Conservation (phyloP, 2,797 vertebrate species). For the Lepilemur ruficaudatus region DNA sequence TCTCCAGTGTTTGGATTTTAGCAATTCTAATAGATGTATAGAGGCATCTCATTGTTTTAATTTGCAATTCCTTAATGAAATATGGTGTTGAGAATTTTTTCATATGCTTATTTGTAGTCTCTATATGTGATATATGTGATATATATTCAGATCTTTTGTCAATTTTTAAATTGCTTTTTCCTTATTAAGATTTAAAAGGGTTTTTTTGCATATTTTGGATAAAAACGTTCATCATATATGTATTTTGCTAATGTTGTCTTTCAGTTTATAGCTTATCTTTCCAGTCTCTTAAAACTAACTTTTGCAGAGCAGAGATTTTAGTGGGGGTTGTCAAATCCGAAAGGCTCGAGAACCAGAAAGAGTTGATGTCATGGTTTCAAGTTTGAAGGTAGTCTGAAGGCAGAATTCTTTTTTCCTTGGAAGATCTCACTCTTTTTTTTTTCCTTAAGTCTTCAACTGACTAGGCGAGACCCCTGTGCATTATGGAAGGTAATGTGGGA, state of each 20-base stretch:
- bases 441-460: background rate
- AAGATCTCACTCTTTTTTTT: background rate
- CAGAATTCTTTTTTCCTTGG: background rate
- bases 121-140: background rate
- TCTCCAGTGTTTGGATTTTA: background rate
- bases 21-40: background rate
- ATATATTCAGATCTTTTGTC: background rate
- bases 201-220: background rate
- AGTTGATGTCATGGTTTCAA: no score
- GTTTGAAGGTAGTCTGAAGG: background rate
- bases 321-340: background rate
- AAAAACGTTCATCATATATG: background rate
- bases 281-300: background rate
- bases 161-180: background rate
- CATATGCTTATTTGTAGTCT: background rate
- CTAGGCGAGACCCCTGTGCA: background rate
- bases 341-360: background rate
- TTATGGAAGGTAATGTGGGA: background rate
- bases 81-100: background rate
- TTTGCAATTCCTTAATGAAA: background rate
- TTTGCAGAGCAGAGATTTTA: background rate
- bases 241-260: background rate
- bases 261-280: background rate
- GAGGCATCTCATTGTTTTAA: background rate
- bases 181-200: background rate